Evolutionary conservation across 2,888 invertebrate species (phyloP).

Genomic region (Euzetes globulus): DNA sequence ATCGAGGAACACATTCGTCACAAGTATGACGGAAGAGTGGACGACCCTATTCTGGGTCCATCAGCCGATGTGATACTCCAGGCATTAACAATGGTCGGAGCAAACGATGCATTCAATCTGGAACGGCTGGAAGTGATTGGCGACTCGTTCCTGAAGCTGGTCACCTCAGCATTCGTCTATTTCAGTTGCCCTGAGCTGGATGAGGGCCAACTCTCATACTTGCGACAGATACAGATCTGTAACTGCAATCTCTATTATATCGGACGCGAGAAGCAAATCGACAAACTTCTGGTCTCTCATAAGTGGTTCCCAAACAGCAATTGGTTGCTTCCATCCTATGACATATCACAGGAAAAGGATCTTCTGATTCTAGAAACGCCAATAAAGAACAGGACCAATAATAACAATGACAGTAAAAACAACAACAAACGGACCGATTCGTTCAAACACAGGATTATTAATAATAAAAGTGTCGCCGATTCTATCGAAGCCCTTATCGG

Average conservation of each 20-base stretch:
- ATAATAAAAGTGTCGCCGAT: conserved; percentile 63
- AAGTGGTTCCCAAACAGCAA: conserved; percentile 51
- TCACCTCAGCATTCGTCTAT: conserved; percentile 63
- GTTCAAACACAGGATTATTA: conserved; percentile 33
- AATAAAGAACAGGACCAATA: too few relatives aligned
- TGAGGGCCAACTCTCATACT: conserved; percentile 69
- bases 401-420: too few relatives aligned
- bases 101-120: conserved; percentile 66
- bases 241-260: conserved; percentile 71
- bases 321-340: conserved; percentile 73
- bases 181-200: conserved; percentile 60
- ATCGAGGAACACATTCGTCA: background rate
- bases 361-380: background rate
- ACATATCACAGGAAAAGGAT: conserved; percentile 53
- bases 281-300: conserved; percentile 50
- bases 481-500: conserved; percentile 77
- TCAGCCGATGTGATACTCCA: conserved; percentile 43
- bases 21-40: background rate
- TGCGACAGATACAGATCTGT: conserved; percentile 65
- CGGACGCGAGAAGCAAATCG: conserved; percentile 44
- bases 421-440: background rate
- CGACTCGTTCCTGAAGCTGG: conserved; percentile 76
- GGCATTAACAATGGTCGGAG: conserved; percentile 64
- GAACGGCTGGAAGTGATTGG: conserved; percentile 81
- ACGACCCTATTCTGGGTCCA: conserved; percentile 5